A percentile compares a stretch with the other conserved stretches of the same genome.
phyloP scores from a whole-genome alignment of 2,113 vertebrate species.

The Seriola aureovittata region DNA sequence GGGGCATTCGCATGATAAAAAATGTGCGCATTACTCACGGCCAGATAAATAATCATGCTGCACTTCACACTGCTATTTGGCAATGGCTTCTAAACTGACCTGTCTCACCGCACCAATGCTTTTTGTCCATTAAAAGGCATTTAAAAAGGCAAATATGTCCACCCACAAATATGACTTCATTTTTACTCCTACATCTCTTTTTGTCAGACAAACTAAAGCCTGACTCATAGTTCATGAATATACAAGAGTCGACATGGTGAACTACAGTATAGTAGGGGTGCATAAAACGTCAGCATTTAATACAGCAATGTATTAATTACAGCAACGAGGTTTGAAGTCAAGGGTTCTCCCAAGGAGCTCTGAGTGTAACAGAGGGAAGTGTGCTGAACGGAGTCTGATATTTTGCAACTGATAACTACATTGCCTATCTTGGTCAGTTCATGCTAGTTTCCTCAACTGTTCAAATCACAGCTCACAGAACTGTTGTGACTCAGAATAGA shows the following conservation, averaged over 20 bases:
- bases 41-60: not conserved
- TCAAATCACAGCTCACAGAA: not conserved
- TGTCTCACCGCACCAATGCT: not conserved
- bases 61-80: slow-evolving; percentile 12
- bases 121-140: slow-evolving; percentile 15
- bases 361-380: not conserved
- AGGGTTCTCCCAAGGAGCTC: not conserved
- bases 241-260: not conserved
- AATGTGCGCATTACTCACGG: slow-evolving; percentile 10
- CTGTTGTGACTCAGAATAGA: not conserved
- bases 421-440: not conserved
- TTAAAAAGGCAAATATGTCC: not conserved
- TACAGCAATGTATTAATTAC: not conserved
- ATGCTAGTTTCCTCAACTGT: not conserved
- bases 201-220: slow-evolving; percentile 15
- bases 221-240: slow-evolving; percentile 25
- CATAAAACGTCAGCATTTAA: not conserved
- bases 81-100: not conserved
- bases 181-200: not conserved
- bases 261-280: not conserved
- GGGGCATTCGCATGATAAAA: slow-evolving; percentile 28
- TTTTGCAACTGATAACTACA: not conserved
- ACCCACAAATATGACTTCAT: not conserved
- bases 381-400: not conserved
- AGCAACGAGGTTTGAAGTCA: not conserved